Base-by-base conservation (phyloP, 1,140 invertebrate genomes). In the Megalopta genalis region DNA sequence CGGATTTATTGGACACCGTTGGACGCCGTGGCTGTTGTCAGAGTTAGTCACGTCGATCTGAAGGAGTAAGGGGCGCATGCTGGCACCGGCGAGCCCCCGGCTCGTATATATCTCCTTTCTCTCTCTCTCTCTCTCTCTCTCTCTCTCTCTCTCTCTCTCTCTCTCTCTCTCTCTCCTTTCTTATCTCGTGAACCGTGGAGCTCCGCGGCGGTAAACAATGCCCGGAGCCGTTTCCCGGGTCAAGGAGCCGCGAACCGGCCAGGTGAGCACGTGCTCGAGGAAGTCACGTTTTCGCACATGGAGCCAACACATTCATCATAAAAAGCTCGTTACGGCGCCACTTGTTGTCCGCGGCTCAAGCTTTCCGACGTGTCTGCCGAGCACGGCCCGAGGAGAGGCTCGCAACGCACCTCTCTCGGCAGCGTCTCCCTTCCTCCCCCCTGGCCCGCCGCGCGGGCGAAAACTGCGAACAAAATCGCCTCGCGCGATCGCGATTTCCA, bases 311-410 rank as follows among this genome's bases (percentile, higher is more conserved):
- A 75, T 77, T 66, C 46, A 59, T 74, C 85, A 77, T 86, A 86
- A 83, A 86, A 83, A 83, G 85, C 85, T 86, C 85, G 84, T 86
- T 86, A 86, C 65, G 59, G 62, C 71, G 37, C 72, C 76, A 86
- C 85, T 86, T 83, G 84, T 85, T 83, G 73, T 83, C 81, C 68
- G 49, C 64, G 68, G 37, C 60, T 54, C 54, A 59, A 83, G 57
- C 65, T 49, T 80, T 86, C 83, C 73, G 64, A 86, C 72, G 72
- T 60, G 72, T 82, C 81, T 62, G 70, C 79, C 72, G 63, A 70
- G 73, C 67, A 2, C 42, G 42, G 42, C 42, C 14, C 42, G 42
- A 73, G 63, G 67, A 85, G 62, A n/a, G 66, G 37, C 69, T 71
- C 68, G 69, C 69, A 16, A 25, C 54, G 37, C 23, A 1, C 12